These are phyloP conservation scores for Chitala chitala DNA, from an alignment of 2,113 vertebrate species.

Conservation along the genomic window DNA sequence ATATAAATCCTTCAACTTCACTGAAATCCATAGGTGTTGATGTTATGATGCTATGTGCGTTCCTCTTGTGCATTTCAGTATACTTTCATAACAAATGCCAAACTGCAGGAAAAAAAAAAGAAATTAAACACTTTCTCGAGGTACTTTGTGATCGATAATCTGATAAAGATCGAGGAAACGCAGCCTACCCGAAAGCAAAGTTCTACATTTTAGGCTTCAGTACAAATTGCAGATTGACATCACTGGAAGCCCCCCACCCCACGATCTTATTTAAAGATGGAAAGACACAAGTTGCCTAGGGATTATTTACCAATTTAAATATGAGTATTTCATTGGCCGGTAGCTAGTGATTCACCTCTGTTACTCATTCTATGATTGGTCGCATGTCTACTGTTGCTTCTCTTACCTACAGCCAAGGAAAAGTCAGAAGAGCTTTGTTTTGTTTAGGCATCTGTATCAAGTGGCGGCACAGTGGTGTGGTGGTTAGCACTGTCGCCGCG, in stretches of 20 bases:
- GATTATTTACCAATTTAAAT: conserved; percentile 83
- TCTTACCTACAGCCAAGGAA: too few relatives aligned
- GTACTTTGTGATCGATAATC: conserved; percentile 69
- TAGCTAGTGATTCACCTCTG: conserved; percentile 78
- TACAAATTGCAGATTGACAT: conserved; percentile 77
- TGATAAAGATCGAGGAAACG: conserved; percentile 80
- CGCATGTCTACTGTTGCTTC: too few relatives aligned
- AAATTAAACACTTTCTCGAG: conserved; percentile 20
- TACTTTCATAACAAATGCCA: too few relatives aligned
- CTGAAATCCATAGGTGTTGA: too few relatives aligned
- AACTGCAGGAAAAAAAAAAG: conserved; percentile 40
- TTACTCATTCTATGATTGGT: conserved; percentile 68
- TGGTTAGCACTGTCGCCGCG: too few relatives aligned
- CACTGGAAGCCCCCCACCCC: conserved; percentile 78
- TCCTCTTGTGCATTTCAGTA: too few relatives aligned
- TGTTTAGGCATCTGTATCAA: too few relatives aligned
- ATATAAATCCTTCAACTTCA: conserved; percentile 82
- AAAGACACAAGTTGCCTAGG: conserved; percentile 73
- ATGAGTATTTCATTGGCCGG: conserved; percentile 93
- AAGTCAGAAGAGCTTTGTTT: too few relatives aligned
- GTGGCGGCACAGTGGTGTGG: too few relatives aligned
- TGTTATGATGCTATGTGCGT: too few relatives aligned
- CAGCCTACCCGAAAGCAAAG: conserved; percentile 79
- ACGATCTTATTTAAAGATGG: conserved; percentile 77
- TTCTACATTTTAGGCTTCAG: conserved; percentile 70